Base-by-base conservation (phyloP, 2,113 vertebrate species). In the Cynopterus brachyotis region DNA sequence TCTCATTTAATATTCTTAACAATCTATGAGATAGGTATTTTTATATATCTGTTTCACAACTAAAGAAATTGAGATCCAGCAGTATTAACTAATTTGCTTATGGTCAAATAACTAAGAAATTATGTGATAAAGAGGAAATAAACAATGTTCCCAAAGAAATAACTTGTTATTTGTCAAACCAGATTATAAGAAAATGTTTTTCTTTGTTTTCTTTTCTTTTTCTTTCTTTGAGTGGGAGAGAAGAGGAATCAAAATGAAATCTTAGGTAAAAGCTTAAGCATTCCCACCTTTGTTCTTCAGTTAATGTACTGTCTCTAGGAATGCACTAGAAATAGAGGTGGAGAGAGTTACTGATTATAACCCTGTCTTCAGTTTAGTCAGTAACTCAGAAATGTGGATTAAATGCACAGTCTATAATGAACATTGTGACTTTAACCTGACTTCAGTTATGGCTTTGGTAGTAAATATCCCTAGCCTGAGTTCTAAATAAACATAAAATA, bases 401-500 rank as follows among this genome's bases (percentile, higher is more conserved):
- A 32, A 82, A 42, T 30, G 11, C 30, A 30, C 16, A 66, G n/a
- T 67, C 59, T 66, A 0, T 50, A 60, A 72, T 75, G 72, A 79
- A 62, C 10, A 57, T 0, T 40, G 24, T 42, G 60, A 80, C 22
- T 88, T 92, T 64, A 91, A 60, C n/a, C 30, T 86, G 40, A 9
- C 42, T n/a, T 90, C 40, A 80, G 20, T 16, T 66, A 69, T 53
- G 24, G 5, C 19, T 87, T 95, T 87, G 45, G 9, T 83, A 45
- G 67, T 80, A 88, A 59, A 92, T 47, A 35, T 93, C 30, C 47
- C 42, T 13, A 50, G 15, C 10, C 45, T 80, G 35, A 95, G n/a
- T 80, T 96, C 70, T 70, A 70, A 88, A 88, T 91, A 96, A 91
- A 19, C n/a, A 83, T 47, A 50, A 69, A 89, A 73, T 40, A 72